Percentiles rank a stretch among this genome's conserved stretches.
These are phyloP conservation scores for Argyresthia albistria DNA, from an alignment of 2,888 invertebrate species.

Conservation along the genomic window DNA sequence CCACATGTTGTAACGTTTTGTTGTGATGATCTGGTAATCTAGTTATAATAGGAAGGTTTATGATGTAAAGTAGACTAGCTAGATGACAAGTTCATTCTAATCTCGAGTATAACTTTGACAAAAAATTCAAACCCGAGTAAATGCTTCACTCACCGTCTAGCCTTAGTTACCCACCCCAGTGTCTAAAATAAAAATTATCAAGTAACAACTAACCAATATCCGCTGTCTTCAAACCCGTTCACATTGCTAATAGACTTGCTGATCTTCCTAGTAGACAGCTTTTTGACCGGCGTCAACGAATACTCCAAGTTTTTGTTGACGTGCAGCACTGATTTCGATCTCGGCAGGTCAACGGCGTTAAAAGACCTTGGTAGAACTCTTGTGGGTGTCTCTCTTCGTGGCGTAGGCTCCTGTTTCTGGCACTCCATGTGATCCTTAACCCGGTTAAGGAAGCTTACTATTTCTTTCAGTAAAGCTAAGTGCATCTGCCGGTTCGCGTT, in stretches of 20 bases:
- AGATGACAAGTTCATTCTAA: no score
- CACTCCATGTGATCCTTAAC: constrained; percentile 76
- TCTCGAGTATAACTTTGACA: no score
- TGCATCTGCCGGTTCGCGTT: constrained; percentile 82
- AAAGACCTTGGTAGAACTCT: constrained; percentile 26
- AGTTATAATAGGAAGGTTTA: background rate
- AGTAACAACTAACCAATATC: constrained; percentile 32
- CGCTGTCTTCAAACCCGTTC: constrained; percentile 46
- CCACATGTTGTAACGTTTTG: background rate
- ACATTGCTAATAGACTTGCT: constrained; percentile 62
- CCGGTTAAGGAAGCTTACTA: constrained; percentile 78
- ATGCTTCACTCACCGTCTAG: no score
- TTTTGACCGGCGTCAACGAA: constrained; percentile 35
- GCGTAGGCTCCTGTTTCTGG: constrained; percentile 30
- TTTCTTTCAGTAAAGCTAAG: constrained; percentile 79
- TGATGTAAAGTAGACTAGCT: no score
- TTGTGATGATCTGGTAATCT: background rate
- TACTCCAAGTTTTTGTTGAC: constrained; percentile 49
- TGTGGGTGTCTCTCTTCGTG: constrained; percentile 22
- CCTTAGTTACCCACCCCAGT: no score
- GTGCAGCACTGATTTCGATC: constrained; percentile 52
- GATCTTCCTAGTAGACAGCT: constrained; percentile 48
- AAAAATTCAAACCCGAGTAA: no score
- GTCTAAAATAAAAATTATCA: no score
- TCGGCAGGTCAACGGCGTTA: constrained; percentile 43